phyloP scores from a whole-genome alignment of 2,113 vertebrate genomes.

The Eulemur rufifrons region DNA sequence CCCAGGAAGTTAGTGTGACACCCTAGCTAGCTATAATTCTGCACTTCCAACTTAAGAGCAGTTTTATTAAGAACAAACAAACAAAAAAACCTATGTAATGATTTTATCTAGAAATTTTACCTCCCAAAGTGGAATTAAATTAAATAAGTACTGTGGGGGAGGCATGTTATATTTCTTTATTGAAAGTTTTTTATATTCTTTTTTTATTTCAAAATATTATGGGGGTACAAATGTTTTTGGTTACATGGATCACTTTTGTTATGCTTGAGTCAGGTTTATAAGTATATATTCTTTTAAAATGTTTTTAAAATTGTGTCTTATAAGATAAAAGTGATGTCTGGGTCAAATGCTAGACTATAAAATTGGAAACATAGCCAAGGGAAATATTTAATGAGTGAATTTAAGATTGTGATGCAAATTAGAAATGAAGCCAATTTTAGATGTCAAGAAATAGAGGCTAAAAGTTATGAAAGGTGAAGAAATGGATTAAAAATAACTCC shows the following conservation, averaged over 20 bases:
- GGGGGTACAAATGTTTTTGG: no score
- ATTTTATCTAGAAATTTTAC: conserved; percentile 29
- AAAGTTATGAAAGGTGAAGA: neutral
- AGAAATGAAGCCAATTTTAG: neutral
- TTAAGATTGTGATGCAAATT: neutral
- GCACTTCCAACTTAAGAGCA: neutral
- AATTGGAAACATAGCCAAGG: neutral
- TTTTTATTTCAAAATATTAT: no score
- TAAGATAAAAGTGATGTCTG: neutral
- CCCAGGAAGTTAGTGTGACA: neutral
- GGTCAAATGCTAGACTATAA: neutral
- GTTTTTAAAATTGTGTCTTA: neutral
- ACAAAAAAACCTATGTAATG: neutral
- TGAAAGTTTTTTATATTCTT: neutral
- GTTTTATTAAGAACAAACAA: neutral
- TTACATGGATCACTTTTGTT: no score
- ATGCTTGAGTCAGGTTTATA: no score
- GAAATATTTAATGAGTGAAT: conserved; percentile 32
- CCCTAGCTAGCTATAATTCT: neutral
- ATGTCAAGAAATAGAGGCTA: neutral
- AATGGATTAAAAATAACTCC: neutral
- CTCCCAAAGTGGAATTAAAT: neutral
- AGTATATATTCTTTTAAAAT: neutral
- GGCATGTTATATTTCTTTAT: neutral
- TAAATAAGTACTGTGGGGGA: neutral